Evolutionary conservation across 2,888 invertebrate species (phyloP), one percentile per base, ranked within the genome.

Genomic region (Mylabris sibirica): DNA sequence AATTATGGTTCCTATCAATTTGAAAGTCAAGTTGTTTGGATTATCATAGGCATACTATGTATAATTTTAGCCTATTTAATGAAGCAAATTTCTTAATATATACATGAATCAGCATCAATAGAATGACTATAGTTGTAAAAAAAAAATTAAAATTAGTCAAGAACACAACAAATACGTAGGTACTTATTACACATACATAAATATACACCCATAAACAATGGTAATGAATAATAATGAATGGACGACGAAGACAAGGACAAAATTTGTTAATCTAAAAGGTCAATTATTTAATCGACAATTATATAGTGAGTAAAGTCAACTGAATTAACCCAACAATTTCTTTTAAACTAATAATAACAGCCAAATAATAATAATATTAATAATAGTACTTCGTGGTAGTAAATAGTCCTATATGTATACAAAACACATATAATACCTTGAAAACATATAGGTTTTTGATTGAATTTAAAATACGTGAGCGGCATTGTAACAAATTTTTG

Each of bases 251-350:
- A 59, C 26, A 12, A 35, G 17, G 59, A 59, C 34, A 35, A 38
- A 61, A 30, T 41, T 41, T 44, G 60, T 70, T 70, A 70, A 70
- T 70, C 65, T 67, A 70, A 63, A 57, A 70, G 70, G 70, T 70
- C 70, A 70, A 70, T 70, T 67, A 65, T 70, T 70, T 70, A 70
- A 70, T 70, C 70, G 65, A 60, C 70, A 70, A 70, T 70, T 70
- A 70, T 30, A 6, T 63, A 30, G 34, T 59, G 60, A 65, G 30
- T 70, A 63, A 64, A 70, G 67, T 70, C 65, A 69, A 67, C 20
- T 59, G 44, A 70, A 70, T 70, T 70, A 70, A 70, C 70, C 70
- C 62, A 30, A 63, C 22, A 60, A 65, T 30, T 64, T 57, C 14
- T 41, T 35, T 30, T 44, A 59, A 12, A 60, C 14, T n/a, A 24